Percentiles rank a stretch among this genome's conserved stretches.
phyloP scores from a whole-genome alignment of 2,113 vertebrate genomes.

The Haliaeetus leucogaster region DNA sequence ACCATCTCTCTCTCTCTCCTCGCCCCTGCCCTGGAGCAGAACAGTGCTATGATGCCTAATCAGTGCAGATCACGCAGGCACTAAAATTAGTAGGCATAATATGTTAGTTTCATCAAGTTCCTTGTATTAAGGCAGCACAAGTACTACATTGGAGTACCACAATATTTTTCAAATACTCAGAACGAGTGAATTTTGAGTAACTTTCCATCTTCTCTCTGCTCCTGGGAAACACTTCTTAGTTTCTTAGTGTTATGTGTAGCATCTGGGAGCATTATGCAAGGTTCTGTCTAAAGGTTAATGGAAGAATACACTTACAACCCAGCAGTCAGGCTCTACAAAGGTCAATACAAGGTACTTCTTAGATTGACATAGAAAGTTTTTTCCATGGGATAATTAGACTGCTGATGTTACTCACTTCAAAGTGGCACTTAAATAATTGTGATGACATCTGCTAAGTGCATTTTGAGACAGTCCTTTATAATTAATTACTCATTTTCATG shows the following conservation, averaged over 20 bases:
- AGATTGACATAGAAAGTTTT: neutral
- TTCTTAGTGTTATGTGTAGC: neutral
- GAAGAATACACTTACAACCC: neutral
- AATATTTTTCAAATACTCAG: neutral
- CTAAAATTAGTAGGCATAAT: neutral
- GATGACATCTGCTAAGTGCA: conserved; percentile 51
- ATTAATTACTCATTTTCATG: conserved; percentile 59
- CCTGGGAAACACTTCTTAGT: neutral
- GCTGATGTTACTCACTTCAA: neutral
- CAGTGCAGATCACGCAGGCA: neutral
- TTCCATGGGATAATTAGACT: conserved; percentile 15
- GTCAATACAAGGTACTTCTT: neutral
- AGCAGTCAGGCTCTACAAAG: neutral
- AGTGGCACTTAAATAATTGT: conserved; percentile 48
- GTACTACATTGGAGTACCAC: neutral
- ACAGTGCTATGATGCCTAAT: neutral
- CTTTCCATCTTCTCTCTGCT: neutral
- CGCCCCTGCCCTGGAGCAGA: rapidly evolving
- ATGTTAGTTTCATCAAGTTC: neutral
- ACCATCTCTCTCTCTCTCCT: neutral
- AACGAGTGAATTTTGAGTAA: neutral
- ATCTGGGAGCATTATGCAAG: neutral
- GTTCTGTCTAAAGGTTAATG: neutral
- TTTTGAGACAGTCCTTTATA: conserved; percentile 50
- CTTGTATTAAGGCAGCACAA: neutral